Conservation (phyloP, 2,888 invertebrate genomes). For the Chymomyza procnemis region DNA sequence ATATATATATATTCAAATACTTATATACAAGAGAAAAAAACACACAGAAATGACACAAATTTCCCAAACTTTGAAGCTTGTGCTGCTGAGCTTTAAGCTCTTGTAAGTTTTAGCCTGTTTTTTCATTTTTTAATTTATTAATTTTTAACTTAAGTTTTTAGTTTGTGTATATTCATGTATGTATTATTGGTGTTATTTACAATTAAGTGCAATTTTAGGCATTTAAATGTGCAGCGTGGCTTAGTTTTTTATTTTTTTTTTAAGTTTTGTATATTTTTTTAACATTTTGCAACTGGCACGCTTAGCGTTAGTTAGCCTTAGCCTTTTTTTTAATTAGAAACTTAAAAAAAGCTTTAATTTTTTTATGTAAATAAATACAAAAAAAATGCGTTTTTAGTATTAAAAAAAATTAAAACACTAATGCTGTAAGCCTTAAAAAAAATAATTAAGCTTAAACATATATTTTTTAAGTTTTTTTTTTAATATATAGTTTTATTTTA, state of each 20-base stretch:
- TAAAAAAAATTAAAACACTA: neutral
- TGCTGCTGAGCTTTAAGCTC: neutral
- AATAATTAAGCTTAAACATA: neutral
- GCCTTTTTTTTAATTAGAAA: neutral
- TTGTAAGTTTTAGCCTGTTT: neutral
- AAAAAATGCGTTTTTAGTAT: neutral
- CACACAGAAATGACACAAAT: conserved; percentile 31
- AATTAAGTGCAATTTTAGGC: neutral
- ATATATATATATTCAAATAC: conserved; percentile 9
- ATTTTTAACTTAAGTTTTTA: neutral
- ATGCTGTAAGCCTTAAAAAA: neutral
- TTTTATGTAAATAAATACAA: no score
- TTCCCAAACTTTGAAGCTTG: conserved; percentile 34
- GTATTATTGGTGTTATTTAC: neutral
- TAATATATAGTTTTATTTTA: neutral
- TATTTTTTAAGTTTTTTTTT: no score
- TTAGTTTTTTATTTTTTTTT: neutral
- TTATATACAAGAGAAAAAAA: conserved; percentile 31
- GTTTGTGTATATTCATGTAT: no score
- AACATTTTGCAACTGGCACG: neutral
- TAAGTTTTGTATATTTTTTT: neutral
- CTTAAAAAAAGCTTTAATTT: neutral
- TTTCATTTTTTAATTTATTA: neutral
- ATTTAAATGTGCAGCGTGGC: neutral
- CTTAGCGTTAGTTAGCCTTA: neutral